phyloP scores from a whole-genome alignment of 2,888 invertebrate genomes.

The Brachyptera putata region DNA sequence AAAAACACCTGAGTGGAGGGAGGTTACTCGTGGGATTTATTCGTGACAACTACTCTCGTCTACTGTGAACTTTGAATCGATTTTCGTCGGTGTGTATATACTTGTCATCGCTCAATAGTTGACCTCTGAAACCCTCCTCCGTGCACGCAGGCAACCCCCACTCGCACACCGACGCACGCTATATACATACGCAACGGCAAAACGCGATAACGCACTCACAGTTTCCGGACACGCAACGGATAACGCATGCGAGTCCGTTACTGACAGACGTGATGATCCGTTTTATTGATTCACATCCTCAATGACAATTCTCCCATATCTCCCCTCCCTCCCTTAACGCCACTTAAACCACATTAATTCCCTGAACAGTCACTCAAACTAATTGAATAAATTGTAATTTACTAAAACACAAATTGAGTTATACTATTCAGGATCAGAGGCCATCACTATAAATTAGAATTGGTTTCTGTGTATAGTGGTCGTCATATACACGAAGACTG shows the following conservation, averaged over 20 bases:
- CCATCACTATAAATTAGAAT: background rate
- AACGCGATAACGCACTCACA: background rate
- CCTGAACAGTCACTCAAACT: background rate
- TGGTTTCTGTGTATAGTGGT: background rate
- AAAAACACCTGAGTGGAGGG: no score
- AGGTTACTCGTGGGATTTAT: no score
- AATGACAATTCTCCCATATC: no score
- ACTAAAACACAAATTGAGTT: conserved; percentile 2
- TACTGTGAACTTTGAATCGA: background rate
- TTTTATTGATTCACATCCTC: no score
- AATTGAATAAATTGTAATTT: conserved; percentile 3
- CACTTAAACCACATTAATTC: no score
- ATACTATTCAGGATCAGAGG: background rate
- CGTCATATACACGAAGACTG: background rate
- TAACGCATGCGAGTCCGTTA: background rate
- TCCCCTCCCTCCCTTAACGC: no score
- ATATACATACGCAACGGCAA: no score
- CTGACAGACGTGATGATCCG: no score
- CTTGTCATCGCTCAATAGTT: background rate
- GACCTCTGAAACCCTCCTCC: background rate
- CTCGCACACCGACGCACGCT: background rate
- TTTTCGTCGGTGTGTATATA: background rate
- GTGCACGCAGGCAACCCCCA: background rate
- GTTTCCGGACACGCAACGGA: background rate
- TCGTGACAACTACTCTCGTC: no score